These are phyloP conservation scores for Brachystomella parvula DNA, from an alignment of 1,140 invertebrate genomes.

Conservation along the genomic window DNA sequence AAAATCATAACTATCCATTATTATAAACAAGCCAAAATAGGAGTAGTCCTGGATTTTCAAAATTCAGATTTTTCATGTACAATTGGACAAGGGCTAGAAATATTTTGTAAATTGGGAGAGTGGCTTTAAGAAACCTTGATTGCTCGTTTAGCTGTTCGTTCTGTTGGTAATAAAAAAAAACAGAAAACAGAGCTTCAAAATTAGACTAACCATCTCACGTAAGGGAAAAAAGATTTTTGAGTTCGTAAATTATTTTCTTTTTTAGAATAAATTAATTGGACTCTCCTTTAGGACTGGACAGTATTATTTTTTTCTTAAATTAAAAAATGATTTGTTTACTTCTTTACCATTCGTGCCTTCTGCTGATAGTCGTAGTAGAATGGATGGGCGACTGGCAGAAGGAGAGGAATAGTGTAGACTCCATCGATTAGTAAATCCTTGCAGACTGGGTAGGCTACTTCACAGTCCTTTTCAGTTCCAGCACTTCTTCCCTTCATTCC, in stretches of 20 bases:
- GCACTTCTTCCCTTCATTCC: slow-evolving; percentile 25
- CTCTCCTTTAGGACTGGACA: too few species aligned
- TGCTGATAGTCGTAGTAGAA: slow-evolving; percentile 11
- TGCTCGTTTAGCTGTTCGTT: too few species aligned
- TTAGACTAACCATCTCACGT: too few species aligned
- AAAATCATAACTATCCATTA: too few species aligned
- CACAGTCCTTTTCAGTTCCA: slow-evolving; percentile 19
- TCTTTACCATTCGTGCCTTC: slow-evolving; percentile 6
- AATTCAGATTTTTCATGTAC: background rate
- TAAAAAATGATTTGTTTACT: background rate
- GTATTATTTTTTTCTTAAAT: too few species aligned
- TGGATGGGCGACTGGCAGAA: slow-evolving; percentile 7
- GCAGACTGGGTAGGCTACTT: slow-evolving; percentile 28
- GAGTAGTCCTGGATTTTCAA: background rate
- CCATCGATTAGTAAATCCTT: slow-evolving; percentile 4
- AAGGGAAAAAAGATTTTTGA: too few species aligned
- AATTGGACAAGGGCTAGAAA: too few species aligned
- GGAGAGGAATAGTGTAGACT: background rate
- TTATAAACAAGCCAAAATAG: too few species aligned
- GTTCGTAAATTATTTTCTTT: too few species aligned
- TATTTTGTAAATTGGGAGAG: background rate
- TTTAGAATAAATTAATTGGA: too few species aligned
- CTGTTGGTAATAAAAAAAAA: background rate
- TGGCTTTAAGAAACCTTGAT: too few species aligned
- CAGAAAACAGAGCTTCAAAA: too few species aligned